phyloP scores from a whole-genome alignment of 2,888 invertebrate genomes.

The Nysson spinosus region DNA sequence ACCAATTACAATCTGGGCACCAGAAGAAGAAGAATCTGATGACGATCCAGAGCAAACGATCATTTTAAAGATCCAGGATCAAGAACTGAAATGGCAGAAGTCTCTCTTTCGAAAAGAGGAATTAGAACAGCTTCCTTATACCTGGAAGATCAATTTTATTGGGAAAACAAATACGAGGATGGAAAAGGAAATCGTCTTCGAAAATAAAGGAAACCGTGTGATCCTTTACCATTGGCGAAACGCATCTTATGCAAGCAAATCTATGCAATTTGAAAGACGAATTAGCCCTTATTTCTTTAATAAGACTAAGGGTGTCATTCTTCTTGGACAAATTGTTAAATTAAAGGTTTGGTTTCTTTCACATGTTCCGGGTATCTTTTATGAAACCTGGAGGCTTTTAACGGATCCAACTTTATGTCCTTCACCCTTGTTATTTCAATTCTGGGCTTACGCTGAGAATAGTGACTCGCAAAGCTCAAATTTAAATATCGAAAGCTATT shows the following conservation, averaged over 20 bases:
- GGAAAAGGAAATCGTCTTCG: conserved; percentile 70
- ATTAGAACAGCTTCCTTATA: conserved; percentile 6
- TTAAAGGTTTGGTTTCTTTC: conserved; percentile 79
- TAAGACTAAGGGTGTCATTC: conserved; percentile 79
- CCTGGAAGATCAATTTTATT: conserved; percentile 56
- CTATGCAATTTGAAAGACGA: conserved; percentile 37
- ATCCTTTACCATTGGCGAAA: conserved; percentile 79
- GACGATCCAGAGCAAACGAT: conserved; percentile 29
- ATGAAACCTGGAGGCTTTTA: conserved; percentile 79
- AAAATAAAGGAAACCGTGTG: conserved; percentile 79
- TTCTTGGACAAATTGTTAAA: conserved; percentile 78
- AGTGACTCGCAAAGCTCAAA: accelerated
- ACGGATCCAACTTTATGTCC: conserved; percentile 74
- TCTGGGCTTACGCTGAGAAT: conserved; percentile 47
- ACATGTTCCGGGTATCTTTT: conserved; percentile 74
- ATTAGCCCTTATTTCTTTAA: conserved; percentile 80
- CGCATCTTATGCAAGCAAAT: neutral
- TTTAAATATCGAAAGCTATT: conserved; percentile 42
- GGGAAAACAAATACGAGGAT: conserved; percentile 2
- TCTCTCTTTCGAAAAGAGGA: neutral
- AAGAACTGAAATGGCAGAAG: conserved; percentile 50
- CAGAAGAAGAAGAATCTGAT: neutral
- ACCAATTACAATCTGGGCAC: conserved; percentile 42
- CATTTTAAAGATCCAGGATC: conserved; percentile 60
- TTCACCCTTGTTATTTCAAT: conserved; percentile 49